A percentile compares a stretch with the other conserved stretches of the same genome.
Conservation (phyloP, 92 coral and sea anemone species). For the Phenganax stokvisi region DNA sequence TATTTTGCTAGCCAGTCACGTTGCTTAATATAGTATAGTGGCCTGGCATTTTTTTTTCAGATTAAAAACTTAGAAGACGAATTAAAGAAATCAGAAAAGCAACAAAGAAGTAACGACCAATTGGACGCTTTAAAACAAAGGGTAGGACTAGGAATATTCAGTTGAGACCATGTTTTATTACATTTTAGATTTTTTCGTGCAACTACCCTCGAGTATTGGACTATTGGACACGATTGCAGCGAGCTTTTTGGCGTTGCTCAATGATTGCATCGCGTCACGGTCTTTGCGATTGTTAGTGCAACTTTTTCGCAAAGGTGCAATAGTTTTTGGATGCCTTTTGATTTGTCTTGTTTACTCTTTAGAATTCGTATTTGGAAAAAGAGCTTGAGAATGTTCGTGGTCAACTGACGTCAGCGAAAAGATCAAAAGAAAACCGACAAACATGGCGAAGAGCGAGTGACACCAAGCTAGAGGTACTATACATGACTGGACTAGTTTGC, state of each 20-base stretch:
- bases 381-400: slow-evolving; percentile 76
- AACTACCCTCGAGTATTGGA: neutral
- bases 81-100: slow-evolving; percentile 13
- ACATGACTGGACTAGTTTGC: too few relatives aligned
- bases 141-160: slow-evolving; percentile 39
- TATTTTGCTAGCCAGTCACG: too few relatives aligned
- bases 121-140: slow-evolving; percentile 79
- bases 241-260: too few relatives aligned
- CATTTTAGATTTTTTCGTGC: slow-evolving; percentile 34
- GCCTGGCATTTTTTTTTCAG: neutral
- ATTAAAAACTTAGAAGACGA: slow-evolving; percentile 23
- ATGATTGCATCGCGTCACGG: too few relatives aligned
- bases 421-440: slow-evolving; percentile 59
- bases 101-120: slow-evolving; percentile 62
- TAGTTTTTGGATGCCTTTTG: neutral
- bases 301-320: neutral
- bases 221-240: too few relatives aligned
- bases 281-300: too few relatives aligned
- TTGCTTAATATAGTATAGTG: too few relatives aligned
- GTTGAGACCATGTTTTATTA: neutral
- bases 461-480: slow-evolving; percentile 17
- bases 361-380: slow-evolving; percentile 82
- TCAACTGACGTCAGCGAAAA: slow-evolving; percentile 68
- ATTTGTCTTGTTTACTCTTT: neutral
- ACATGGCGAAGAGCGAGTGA: slow-evolving; percentile 31